phyloP scores from a whole-genome alignment of 2,113 vertebrate species.

The Embiotoca jacksoni region DNA sequence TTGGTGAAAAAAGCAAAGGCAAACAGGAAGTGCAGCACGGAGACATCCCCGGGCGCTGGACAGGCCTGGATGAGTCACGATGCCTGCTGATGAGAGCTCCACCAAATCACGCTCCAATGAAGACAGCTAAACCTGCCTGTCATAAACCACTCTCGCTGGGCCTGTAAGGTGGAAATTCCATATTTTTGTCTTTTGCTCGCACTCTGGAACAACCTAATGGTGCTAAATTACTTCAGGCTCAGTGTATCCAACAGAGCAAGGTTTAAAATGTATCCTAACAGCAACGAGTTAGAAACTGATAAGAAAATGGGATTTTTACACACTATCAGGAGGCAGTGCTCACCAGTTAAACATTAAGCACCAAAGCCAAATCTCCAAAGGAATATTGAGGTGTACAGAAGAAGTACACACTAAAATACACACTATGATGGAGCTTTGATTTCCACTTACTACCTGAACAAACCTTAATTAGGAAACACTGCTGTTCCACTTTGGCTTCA shows the following conservation, averaged over 20 bases:
- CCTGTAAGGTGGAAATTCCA: conserved; percentile 48
- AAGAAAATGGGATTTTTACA: conserved; percentile 59
- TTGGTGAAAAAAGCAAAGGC: conserved; percentile 63
- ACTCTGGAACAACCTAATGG: conserved; percentile 46
- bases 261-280: conserved; percentile 34
- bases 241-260: conserved; percentile 34
- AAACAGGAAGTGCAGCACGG: conserved; percentile 75
- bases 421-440: conserved; percentile 8
- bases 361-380: conserved; percentile 9
- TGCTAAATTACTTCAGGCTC: conserved; percentile 51
- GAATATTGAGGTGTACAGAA: background rate
- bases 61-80: conserved; percentile 52
- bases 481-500: background rate
- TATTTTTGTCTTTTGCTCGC: conserved; percentile 30
- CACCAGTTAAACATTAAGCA: conserved; percentile 61
- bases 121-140: conserved; percentile 37
- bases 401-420: conserved; percentile 12
- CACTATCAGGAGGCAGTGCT: conserved; percentile 6
- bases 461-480: conserved; percentile 15
- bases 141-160: conserved; percentile 59
- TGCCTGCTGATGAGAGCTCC: conserved; percentile 58
- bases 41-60: conserved; percentile 63
- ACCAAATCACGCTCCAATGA: conserved; percentile 59
- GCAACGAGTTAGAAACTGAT: conserved; percentile 45
- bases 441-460: background rate